Conservation (phyloP, 2,113 vertebrate genomes). For the Lampris megalopsis region DNA sequence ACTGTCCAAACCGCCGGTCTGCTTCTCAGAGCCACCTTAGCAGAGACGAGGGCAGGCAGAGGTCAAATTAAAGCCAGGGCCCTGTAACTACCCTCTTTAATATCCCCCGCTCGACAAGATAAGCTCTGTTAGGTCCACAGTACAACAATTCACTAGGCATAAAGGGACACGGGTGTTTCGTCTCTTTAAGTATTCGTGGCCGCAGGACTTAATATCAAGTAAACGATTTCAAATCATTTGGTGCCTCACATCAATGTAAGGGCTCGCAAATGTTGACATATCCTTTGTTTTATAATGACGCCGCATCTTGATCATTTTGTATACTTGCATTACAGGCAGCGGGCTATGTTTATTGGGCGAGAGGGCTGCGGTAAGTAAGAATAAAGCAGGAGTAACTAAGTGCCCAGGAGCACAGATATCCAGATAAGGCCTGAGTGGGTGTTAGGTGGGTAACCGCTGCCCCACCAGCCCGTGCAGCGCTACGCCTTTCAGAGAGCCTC, state of each 20-base stretch:
- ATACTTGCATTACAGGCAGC: slow-evolving; percentile 47
- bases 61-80: slow-evolving; percentile 90
- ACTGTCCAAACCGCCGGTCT: slow-evolving; percentile 87
- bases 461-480: slow-evolving; percentile 40
- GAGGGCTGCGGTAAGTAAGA: slow-evolving; percentile 76
- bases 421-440: slow-evolving; percentile 78
- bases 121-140: slow-evolving; percentile 63
- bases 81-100: slow-evolving; percentile 88
- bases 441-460: slow-evolving; percentile 65
- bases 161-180: slow-evolving; percentile 18
- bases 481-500: slow-evolving; percentile 54
- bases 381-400: slow-evolving; percentile 80
- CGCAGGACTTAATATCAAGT: neutral
- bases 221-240: slow-evolving; percentile 31
- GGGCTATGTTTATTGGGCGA: slow-evolving; percentile 50
- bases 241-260: neutral
- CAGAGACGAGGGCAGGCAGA: slow-evolving; percentile 85
- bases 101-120: slow-evolving; percentile 85
- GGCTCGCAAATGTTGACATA: no score
- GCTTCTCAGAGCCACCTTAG: slow-evolving; percentile 84
- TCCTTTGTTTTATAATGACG: neutral
- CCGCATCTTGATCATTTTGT: slow-evolving; percentile 46
- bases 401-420: slow-evolving; percentile 73
- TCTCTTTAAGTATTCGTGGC: neutral
- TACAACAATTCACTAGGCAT: slow-evolving; percentile 58